Percentiles rank a stretch among this genome's conserved stretches.
Evolutionary conservation across 2,113 vertebrate species (phyloP).

Genomic region (Prunella fulvescens): DNA sequence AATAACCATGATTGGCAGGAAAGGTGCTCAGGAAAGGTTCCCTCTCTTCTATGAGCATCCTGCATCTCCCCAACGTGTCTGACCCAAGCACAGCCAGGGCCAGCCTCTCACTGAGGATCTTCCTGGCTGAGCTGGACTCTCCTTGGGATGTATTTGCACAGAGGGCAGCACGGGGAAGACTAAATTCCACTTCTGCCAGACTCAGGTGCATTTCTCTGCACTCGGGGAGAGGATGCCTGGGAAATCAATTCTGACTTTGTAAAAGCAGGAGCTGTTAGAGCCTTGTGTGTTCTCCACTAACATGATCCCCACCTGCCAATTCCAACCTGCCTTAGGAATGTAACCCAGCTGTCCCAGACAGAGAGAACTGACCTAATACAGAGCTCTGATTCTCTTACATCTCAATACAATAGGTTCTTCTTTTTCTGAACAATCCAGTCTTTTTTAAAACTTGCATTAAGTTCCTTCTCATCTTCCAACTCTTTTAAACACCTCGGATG

Average conservation of each 20-base stretch:
- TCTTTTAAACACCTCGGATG: neutral
- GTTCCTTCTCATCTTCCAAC: neutral
- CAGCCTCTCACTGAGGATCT: neutral
- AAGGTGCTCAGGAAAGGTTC: neutral
- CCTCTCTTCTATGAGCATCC: neutral
- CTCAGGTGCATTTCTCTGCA: neutral
- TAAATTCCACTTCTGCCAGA: neutral
- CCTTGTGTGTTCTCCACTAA: neutral
- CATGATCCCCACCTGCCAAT: neutral
- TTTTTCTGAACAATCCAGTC: no score
- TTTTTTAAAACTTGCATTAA: neutral
- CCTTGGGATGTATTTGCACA: neutral
- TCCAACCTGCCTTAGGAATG: neutral
- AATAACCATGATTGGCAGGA: neutral
- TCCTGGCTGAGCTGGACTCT: neutral
- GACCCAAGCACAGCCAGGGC: neutral
- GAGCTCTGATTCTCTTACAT: neutral
- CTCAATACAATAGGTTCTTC: neutral
- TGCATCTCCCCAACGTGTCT: rapidly evolving
- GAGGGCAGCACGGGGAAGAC: rapidly evolving
- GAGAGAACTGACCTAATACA: neutral
- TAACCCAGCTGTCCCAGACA: neutral
- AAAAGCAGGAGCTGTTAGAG: neutral
- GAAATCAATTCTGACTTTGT: neutral
- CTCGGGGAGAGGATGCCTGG: neutral